Evolutionary conservation across 2,888 invertebrate species (phyloP).

Genomic region (Stramonita haemastoma): DNA sequence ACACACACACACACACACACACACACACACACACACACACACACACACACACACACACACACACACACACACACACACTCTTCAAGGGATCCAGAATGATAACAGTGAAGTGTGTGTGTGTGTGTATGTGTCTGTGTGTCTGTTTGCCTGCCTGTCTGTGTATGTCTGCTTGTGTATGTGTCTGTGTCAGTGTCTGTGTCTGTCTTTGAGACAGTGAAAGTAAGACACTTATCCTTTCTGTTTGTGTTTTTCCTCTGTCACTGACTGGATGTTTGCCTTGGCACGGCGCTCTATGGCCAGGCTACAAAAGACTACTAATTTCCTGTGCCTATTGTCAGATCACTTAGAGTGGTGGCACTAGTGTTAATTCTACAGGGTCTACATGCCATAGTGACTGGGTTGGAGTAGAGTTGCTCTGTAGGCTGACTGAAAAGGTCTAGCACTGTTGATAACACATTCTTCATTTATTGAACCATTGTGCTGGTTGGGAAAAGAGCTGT

Average conservation of each 20-base stretch:
- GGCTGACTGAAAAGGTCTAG: too few relatives aligned
- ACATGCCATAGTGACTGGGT: too few relatives aligned
- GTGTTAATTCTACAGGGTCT: too few relatives aligned
- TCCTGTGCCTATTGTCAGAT: too few relatives aligned
- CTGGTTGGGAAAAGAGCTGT: too few relatives aligned
- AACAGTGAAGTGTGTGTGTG: neutral
- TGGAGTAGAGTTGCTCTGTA: too few relatives aligned
- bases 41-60: neutral
- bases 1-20: neutral
- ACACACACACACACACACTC: neutral
- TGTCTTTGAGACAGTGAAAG: constrained; percentile 2
- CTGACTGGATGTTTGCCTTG: too few relatives aligned
- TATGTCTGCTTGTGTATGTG: neutral
- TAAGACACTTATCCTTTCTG: neutral
- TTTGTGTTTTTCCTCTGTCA: neutral
- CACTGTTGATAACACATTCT: too few relatives aligned
- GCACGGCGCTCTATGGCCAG: neutral
- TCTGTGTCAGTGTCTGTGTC: constrained; percentile 18
- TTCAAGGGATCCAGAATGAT: neutral
- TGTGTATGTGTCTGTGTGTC: neutral
- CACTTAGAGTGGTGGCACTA: too few relatives aligned
- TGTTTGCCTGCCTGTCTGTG: neutral
- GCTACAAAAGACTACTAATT: too few relatives aligned
- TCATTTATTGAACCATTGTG: too few relatives aligned
- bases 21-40: neutral